Base-by-base conservation (phyloP, 1,140 invertebrate species). In the Micrasema longulum region DNA sequence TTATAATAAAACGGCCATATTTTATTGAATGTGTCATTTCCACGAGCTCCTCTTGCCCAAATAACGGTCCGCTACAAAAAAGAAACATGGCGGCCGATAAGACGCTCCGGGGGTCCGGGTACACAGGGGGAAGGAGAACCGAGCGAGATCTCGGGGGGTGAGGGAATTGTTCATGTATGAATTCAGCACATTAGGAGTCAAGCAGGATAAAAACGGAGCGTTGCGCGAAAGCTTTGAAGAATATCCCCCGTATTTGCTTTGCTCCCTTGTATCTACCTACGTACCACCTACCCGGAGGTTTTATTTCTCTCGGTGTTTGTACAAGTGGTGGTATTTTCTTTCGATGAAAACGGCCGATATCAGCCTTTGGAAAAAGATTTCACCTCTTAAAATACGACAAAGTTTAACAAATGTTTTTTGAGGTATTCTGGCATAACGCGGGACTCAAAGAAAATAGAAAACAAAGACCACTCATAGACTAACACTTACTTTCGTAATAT, bases 141-240 rank as follows among this genome's bases (percentile, higher is more conserved):
- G n/a, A 9, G 36, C 20, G 38, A 47, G 63, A 73, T 12, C 14
- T 48, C 75, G 76, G 78, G 79, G 77, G 78, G 79, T 79, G 80
- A 78, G 79, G 53, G 81, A 78, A 84, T 85, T 85, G 82, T 81
- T 84, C 83, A 85, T 85, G 84, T 85, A 85, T 85, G 84, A 81
- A 85, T 85, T 85, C 84, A 85, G 79, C 84, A 85, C 84, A 85
- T 85, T 84, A 85, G 72, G 79, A 84, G 83, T 84, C 83, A 85
- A 85, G 84, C 84, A 84, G 84, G 84, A 85, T 85, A 84, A 85
- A 84, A 84, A 85, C 82, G 78, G 79, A 79, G 80, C 78, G 80
- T 78, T 73, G 63, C 75, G 78, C 77, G 79, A 83, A 82, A 82
- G 80, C 82, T 83, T 83, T 80, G 82, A 82, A 82, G 82, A 82